Evolutionary conservation across 2,113 vertebrate genomes (phyloP).

Genomic region (Labeo catla): DNA sequence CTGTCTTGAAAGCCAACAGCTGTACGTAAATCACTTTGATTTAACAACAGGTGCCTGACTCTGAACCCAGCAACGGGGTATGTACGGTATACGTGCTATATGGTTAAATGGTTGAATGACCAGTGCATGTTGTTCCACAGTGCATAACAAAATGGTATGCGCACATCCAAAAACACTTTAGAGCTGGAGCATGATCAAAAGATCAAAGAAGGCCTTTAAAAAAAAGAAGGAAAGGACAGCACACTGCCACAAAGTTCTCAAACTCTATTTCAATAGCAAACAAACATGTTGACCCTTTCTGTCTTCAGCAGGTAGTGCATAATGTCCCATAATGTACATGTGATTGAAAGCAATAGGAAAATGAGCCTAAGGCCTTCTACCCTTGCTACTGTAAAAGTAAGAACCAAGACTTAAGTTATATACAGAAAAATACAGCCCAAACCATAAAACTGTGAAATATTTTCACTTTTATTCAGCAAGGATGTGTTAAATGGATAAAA

Average conservation of each 20-base stretch:
- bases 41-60: constrained; percentile 62
- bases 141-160: constrained; percentile 38
- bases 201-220: neutral
- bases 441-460: too few species aligned
- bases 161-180: neutral
- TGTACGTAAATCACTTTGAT: constrained; percentile 63
- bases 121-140: constrained; percentile 1
- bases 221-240: neutral
- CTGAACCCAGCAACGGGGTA: constrained; percentile 3
- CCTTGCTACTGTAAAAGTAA: too few species aligned
- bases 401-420: too few species aligned
- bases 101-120: constrained; percentile 31
- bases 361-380: too few species aligned
- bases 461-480: too few species aligned
- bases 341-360: too few species aligned
- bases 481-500: too few species aligned
- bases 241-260: neutral
- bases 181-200: neutral
- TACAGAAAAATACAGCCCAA: too few species aligned
- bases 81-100: constrained; percentile 7
- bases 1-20: constrained; percentile 53
- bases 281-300: neutral
- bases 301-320: too few species aligned
- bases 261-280: neutral
- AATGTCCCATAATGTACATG: too few species aligned